Base-by-base conservation (phyloP, 1,140 invertebrate genomes). In the Anagrus nilaparvatae region DNA sequence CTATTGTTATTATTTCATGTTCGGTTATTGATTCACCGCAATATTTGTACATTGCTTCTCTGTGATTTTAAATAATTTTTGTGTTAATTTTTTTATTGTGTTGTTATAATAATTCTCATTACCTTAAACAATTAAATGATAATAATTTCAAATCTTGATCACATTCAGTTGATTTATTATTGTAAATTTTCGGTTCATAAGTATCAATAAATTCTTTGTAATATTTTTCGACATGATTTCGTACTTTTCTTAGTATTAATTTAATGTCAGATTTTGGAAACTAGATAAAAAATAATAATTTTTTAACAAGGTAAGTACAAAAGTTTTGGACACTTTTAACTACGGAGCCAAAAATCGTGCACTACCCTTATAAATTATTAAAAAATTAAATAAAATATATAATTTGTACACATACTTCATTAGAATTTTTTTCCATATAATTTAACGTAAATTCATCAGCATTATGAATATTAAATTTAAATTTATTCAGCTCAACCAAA, bases 381-480 rank as follows among this genome's bases (percentile, higher is more conserved):
- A 32, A 31, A 46, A 30, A 44, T 29, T 29, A 37, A 10, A 43
- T 32, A 39, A 40, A 43, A 30, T 46, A 40, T 28, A 36, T 12
- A 43, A 34, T 32, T 25, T 44, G 40, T 17, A 17, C 13, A 32
- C 50, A 59, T 54, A 88, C 86, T 74, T 86, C 74, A 46, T 76
- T 55, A 41, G 73, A 60, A 64, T 88, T 68, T n/a, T 78, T 55
- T 63, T 95, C 90, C 88, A 94, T 87, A 59, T 88, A 92, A 31
- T 78, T 71, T 39, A 90, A 67, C 4, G 84, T 80, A 61, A 90
- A 93, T 57, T 91, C 82, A 60, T 95, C 90, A 7, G 87, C 85
- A 20, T 79, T 78, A 14, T 78, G 70, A 5, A 94, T 63, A 41
- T 81, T 55, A 59, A 94, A 94, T 12, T 77, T 66, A 59, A 86